phyloP scores from a whole-genome alignment of 2,797 vertebrate genomes.

The Pipistrellus pipistrellus region DNA sequence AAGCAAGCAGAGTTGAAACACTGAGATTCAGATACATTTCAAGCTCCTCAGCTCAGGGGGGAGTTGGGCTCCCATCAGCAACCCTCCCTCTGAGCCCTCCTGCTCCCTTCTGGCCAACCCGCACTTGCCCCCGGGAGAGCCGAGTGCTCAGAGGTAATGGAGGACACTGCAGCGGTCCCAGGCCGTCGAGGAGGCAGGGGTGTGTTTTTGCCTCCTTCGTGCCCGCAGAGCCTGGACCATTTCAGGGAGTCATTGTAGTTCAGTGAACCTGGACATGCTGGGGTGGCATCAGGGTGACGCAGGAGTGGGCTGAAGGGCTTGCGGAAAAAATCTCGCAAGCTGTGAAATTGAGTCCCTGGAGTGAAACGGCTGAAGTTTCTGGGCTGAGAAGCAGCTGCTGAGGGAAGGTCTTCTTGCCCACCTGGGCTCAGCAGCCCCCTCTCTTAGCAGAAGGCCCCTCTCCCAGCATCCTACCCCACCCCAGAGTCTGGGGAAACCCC shows the following conservation, averaged over 20 bases:
- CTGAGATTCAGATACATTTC: background rate
- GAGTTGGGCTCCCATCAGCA: background rate
- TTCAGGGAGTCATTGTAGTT: background rate
- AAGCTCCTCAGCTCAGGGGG: background rate
- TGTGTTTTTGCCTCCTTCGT: background rate
- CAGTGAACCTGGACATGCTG: background rate
- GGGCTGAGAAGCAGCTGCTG: background rate
- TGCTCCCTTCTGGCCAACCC: accelerated
- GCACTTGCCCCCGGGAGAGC: accelerated
- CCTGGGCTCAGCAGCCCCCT: background rate
- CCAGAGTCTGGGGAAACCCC: background rate
- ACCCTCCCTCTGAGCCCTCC: accelerated
- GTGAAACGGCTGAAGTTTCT: background rate
- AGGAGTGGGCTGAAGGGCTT: background rate
- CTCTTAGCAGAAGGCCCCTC: accelerated
- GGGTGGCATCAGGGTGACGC: conserved; percentile 23
- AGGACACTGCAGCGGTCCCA: too few relatives aligned
- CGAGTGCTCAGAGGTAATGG: accelerated
- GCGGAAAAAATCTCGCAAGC: background rate
- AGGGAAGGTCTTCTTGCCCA: background rate
- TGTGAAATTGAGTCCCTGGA: conserved; percentile 40
- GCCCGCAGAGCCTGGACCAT: background rate
- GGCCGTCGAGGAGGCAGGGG: conserved; percentile 7
- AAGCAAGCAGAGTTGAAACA: background rate
- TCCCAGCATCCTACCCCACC: background rate